Evolutionary conservation across 23 tunicate species (phyloP).

Genomic region (Trididemnum nubilum): DNA sequence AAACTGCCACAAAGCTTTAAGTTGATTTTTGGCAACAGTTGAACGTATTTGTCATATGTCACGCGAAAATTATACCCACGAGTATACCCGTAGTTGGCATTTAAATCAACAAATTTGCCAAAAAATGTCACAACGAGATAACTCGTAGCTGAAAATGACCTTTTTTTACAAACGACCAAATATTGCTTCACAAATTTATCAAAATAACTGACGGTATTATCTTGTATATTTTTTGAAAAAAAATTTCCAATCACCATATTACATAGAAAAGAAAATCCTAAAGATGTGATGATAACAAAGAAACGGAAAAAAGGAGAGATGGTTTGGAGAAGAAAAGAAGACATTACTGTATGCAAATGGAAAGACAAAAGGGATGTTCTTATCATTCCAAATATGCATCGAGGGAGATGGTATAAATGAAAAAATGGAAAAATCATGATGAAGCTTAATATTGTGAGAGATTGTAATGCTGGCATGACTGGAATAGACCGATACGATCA

Average conservation of each 20-base stretch:
- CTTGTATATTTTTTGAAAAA: not conserved
- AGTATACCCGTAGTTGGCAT: slow-evolving; percentile 5
- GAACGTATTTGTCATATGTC: not conserved
- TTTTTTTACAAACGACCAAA: not conserved
- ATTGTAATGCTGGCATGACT: not conserved
- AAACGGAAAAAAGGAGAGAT: not conserved
- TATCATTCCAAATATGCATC: not conserved
- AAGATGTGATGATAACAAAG: not conserved
- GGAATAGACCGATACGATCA: not conserved
- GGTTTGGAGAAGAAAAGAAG: not conserved
- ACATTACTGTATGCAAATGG: no score
- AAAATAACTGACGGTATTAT: not conserved
- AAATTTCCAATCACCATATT: not conserved
- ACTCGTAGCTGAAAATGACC: slow-evolving; percentile 13
- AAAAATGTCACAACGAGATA: slow-evolving; percentile 17
- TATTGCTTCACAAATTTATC: no score
- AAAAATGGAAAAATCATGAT: not conserved
- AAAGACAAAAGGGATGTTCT: no score
- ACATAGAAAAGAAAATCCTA: not conserved
- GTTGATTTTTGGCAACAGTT: no score
- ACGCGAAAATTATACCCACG: no score
- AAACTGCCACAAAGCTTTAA: not conserved
- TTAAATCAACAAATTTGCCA: not conserved
- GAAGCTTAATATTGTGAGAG: not conserved
- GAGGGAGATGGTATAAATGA: not conserved